Percentiles rank a stretch among this genome's conserved stretches.
Conservation (phyloP, 2,888 invertebrate species). For the Capitulum mitella region DNA sequence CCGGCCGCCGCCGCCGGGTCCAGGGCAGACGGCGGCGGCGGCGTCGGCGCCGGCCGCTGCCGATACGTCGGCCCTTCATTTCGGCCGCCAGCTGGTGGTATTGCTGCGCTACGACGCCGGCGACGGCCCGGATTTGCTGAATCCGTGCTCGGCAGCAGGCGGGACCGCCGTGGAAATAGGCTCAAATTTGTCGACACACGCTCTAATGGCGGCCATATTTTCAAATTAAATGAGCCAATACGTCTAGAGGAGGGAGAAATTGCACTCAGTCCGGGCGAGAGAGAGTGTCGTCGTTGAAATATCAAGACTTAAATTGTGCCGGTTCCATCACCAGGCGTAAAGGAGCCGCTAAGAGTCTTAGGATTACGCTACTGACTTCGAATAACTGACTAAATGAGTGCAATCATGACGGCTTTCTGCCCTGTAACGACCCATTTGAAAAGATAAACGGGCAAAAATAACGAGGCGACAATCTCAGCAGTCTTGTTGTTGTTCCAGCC, state of each 20-base stretch:
- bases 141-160: not conserved
- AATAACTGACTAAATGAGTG: not conserved
- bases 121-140: not conserved
- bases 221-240: not conserved
- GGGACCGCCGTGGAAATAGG: not conserved
- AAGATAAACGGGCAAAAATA: too few species aligned
- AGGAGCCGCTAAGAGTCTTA: not conserved
- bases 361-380: not conserved
- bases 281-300: not conserved
- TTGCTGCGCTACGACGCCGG: not conserved
- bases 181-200: slow-evolving; percentile 1
- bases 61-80: too few species aligned
- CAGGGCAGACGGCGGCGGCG: not conserved
- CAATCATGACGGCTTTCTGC: too few species aligned
- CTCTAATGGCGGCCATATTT: not conserved
- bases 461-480: too few species aligned
- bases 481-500: too few species aligned
- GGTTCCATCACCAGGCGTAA: not conserved
- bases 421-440: too few species aligned
- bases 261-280: not conserved
- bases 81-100: not conserved
- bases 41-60: not conserved
- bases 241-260: not conserved
- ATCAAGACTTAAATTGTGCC: not conserved
- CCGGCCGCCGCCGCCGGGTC: too few species aligned